A percentile compares a stretch with the other conserved stretches of the same genome.
Evolutionary conservation across 2,797 vertebrate genomes (phyloP).

Genomic region (Acipenser transmontanus): DNA sequence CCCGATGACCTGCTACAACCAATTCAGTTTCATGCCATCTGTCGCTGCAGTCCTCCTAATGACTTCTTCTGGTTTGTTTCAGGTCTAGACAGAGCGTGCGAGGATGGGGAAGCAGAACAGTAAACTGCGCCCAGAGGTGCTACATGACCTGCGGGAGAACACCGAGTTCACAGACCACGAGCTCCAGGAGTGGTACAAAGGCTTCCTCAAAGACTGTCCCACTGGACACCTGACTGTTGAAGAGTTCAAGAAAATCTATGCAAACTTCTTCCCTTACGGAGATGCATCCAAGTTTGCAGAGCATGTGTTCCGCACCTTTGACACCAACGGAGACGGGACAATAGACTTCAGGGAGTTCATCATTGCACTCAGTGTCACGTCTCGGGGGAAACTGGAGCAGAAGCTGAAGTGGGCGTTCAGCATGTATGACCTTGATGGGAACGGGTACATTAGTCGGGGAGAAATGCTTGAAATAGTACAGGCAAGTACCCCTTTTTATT

Average conservation of each 20-base stretch:
- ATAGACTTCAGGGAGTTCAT: constrained; percentile 84
- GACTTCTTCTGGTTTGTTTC: neutral
- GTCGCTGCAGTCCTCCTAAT: too few species aligned
- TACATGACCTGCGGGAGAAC: constrained; percentile 77
- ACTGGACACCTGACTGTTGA: constrained; percentile 78
- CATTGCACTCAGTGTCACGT: constrained; percentile 76
- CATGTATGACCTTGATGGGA: constrained; percentile 80
- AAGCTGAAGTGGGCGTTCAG: constrained; percentile 81
- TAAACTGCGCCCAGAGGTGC: constrained; percentile 74
- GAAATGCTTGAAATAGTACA: constrained; percentile 85
- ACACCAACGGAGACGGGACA: constrained; percentile 73
- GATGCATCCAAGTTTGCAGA: constrained; percentile 79
- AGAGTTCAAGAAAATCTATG: constrained; percentile 82
- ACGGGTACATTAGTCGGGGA: constrained; percentile 78
- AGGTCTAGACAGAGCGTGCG: neutral
- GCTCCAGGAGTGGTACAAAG: constrained; percentile 83
- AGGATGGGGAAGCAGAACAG: constrained; percentile 81
- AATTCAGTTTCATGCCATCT: too few species aligned
- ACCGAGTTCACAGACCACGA: constrained; percentile 79
- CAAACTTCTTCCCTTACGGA: constrained; percentile 77
- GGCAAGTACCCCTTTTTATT: constrained; percentile 41
- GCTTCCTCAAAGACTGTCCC: constrained; percentile 80
- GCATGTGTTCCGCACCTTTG: constrained; percentile 78
- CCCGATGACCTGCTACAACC: too few species aligned
- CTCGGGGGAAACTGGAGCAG: constrained; percentile 74